Base-by-base conservation (phyloP, 2,113 vertebrate species). In the Cephalopholis sonnerati region DNA sequence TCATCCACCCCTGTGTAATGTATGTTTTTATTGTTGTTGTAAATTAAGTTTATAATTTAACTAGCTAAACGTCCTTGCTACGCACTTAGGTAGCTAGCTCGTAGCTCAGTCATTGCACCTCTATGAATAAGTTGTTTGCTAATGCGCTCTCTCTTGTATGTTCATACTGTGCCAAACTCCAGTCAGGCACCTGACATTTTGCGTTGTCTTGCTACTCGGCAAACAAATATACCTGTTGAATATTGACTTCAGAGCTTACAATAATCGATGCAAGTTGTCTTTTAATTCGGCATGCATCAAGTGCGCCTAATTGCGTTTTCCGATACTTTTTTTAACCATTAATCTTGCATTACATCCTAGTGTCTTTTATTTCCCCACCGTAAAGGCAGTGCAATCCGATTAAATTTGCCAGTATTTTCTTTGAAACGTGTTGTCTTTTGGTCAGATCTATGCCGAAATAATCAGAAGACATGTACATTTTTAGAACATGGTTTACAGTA, bases 1-100 rank as follows among this genome's bases (percentile, higher is more conserved):
- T 55, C 6, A 24, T n/a, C 22, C 6, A 7, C 36, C 20, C 18
- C 18, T 22, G 27, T 46, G 41, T 59, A 29, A 81, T 17, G 82
- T 85, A 63, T 83, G 88, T 85, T 18, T 20, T 16, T 15, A 11
- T 53, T 22, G 27, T n/a, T 10, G 15, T 24, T 72, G 55, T 11
- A 3, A 50, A 27, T 2, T n/a, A 3, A 44, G 0, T 24, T 1
- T 0, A 5, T 20, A 5, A 2, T 46, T 63, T 27, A 12, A 4
- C n/a, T 17, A n/a, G 1, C 17, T 57, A 11, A 41, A 70, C 29
- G 1, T 22, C 6, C 4, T 1, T 25, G 58, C 1, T 20, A 32
- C 7, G 4, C 22, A 29, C 17, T 51, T 11, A 16, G 18, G 6
- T 1, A 3, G n/a, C 7, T 15, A 5, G 0, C 46, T 10, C 3